Evolutionary conservation across 2,797 vertebrate genomes (phyloP).

Genomic region (Sylvilagus floridanus): DNA sequence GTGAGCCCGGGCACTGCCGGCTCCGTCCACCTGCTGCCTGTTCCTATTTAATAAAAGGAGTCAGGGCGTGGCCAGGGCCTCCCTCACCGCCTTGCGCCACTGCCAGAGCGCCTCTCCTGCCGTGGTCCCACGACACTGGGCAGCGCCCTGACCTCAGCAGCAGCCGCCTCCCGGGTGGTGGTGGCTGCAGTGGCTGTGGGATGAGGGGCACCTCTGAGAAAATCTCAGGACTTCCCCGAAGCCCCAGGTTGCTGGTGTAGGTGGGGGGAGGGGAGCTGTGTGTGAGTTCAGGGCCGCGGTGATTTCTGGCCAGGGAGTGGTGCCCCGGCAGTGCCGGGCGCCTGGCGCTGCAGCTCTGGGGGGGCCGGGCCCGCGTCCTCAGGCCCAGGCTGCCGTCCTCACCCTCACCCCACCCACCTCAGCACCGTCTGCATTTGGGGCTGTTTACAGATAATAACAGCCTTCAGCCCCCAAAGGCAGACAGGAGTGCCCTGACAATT

Average conservation of each 20-base stretch:
- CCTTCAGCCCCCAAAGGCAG: constrained; percentile 69
- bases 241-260: constrained; percentile 45
- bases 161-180: rapidly evolving
- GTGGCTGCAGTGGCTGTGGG: not conserved
- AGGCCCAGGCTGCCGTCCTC: constrained; percentile 29
- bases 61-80: too few relatives aligned
- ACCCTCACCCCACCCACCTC: not conserved
- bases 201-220: not conserved
- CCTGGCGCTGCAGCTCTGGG: not conserved
- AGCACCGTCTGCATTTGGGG: constrained; percentile 72
- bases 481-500: constrained; percentile 73
- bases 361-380: constrained; percentile 11
- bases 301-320: constrained; percentile 60
- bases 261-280: not conserved
- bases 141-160: not conserved
- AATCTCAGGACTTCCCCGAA: not conserved
- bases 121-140: not conserved
- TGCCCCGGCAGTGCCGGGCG: constrained; percentile 71
- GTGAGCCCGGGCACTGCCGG: rapidly evolving
- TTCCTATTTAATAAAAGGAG: too few relatives aligned
- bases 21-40: rapidly evolving
- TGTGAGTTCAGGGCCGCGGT: not conserved
- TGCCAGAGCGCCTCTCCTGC: rapidly evolving
- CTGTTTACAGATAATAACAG: constrained; percentile 66
- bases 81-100: too few relatives aligned